Base-by-base conservation (phyloP, 2,113 vertebrate genomes). In the Malurus melanocephalus region DNA sequence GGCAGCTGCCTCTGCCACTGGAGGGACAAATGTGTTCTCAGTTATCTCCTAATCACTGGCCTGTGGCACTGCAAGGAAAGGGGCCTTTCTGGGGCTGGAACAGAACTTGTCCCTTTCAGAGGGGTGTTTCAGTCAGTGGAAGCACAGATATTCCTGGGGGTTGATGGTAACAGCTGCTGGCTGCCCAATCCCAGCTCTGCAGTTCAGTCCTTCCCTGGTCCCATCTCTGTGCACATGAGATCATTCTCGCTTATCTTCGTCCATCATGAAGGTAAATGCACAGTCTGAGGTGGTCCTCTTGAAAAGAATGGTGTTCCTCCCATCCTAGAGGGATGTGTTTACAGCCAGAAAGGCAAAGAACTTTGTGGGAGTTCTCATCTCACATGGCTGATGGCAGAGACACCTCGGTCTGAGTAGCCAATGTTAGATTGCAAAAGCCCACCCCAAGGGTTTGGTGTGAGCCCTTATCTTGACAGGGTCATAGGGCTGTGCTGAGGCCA, bases 401-500 rank as follows among this genome's bases (percentile, higher is more conserved):
- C 45, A 60, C 21, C 6, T 30, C 40, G n/a, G 21, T 51, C 21
- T 71, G 69, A 46, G 28, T 5, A 13, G 49, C 21, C 74, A 67
- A 12, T 0, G 0, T 43, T 5, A 40, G 35, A 18, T 6, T 9
- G 32, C 32, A 43, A 8, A 59, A 74, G 18, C 6, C 16, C 45
- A 74, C 6, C 9, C 30, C 26, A 53, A 73, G 16, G 27, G 7
- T 68, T 45, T 68, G 28, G 5, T 72, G 42, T 49, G 46, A 79
- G 46, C 19, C 22, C 4, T 20, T 15, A 22, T 6, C 22, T 72
- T 4, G 4, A 16, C 19, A 55, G 13, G 11, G n/a, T 72, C 62
- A 79, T 17, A 12, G 66, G 26, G 19, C 32, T 75, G 32, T 69
- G 66, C 52, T 64, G 76, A 60, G 35, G 22, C 32, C 84, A 67